Evolutionary conservation across 2,888 invertebrate species (phyloP).

Genomic region (Copidosoma aretas): DNA sequence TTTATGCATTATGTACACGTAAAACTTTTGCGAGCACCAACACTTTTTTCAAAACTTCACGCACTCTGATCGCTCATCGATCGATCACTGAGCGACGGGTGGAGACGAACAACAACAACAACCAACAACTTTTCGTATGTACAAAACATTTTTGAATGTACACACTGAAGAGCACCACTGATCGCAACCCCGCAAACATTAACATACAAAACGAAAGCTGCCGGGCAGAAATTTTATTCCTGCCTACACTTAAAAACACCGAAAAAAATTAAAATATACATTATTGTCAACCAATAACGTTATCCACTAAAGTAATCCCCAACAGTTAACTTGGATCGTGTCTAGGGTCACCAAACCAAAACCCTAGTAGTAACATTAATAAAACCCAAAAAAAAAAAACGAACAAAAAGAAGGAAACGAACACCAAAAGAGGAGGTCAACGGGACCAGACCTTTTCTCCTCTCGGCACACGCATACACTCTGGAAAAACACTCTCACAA

Average conservation of each 20-base stretch:
- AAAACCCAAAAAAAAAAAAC: too few species aligned
- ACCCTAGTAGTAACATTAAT: too few species aligned
- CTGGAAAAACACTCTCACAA: neutral
- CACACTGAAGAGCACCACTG: slow-evolving; percentile 15
- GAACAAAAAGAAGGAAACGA: too few species aligned
- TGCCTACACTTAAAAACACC: too few species aligned
- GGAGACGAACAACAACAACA: slow-evolving; percentile 1
- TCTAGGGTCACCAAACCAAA: too few species aligned
- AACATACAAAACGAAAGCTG: slow-evolving; percentile 1
- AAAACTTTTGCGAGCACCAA: slow-evolving; percentile 25
- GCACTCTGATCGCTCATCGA: slow-evolving; percentile 4
- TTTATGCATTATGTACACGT: too few species aligned
- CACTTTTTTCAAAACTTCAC: slow-evolving; percentile 4
- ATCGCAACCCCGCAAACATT: neutral
- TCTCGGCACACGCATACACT: neutral
- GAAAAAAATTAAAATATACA: too few species aligned
- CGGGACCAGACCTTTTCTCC: too few species aligned
- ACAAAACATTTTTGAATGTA: slow-evolving; percentile 7
- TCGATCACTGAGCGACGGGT: slow-evolving; percentile 10
- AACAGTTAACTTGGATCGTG: too few species aligned
- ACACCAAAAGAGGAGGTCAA: too few species aligned
- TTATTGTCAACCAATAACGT: too few species aligned
- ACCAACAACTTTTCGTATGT: slow-evolving; percentile 3
- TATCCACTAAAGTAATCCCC: too few species aligned
- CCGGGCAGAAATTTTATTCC: neutral